A percentile compares a stretch with the other conserved stretches of the same genome.
Evolutionary conservation across 1,140 invertebrate genomes (phyloP).

Genomic region (Diachasmimorpha longicaudata): DNA sequence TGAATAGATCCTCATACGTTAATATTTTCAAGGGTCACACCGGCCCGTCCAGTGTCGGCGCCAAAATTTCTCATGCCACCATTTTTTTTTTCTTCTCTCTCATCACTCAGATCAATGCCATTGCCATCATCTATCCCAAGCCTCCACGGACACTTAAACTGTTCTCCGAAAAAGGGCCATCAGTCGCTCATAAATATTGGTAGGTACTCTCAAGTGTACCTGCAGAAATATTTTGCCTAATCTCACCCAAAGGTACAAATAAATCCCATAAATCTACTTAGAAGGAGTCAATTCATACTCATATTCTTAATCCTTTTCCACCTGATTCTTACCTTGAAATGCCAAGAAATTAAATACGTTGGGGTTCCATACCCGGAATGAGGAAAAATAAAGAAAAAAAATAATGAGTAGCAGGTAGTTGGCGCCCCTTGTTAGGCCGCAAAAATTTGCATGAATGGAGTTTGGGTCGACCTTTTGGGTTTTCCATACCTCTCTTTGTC

Average conservation of each 20-base stretch:
- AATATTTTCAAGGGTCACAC: neutral
- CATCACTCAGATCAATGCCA: neutral
- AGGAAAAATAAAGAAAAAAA: constrained; percentile 1
- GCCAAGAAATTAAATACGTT: neutral
- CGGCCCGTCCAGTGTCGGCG: too few relatives aligned
- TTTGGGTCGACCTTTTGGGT: neutral
- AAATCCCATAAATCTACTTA: neutral
- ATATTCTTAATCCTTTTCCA: neutral
- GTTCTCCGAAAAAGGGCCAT: constrained; percentile 9
- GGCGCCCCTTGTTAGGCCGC: constrained; percentile 16
- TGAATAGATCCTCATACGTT: neutral
- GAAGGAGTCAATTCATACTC: neutral
- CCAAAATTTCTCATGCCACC: neutral
- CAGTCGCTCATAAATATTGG: constrained; percentile 6
- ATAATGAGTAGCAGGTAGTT: constrained; percentile 25
- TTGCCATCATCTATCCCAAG: too few relatives aligned
- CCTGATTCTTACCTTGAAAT: neutral
- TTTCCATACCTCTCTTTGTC: neutral
- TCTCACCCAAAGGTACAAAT: neutral
- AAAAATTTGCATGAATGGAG: constrained; percentile 30
- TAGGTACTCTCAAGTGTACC: neutral
- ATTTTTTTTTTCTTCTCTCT: neutral
- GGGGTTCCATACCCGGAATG: neutral
- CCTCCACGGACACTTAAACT: neutral
- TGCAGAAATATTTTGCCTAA: neutral